Conservation (phyloP, 2,797 vertebrate species). For the Rhincodon typus region DNA sequence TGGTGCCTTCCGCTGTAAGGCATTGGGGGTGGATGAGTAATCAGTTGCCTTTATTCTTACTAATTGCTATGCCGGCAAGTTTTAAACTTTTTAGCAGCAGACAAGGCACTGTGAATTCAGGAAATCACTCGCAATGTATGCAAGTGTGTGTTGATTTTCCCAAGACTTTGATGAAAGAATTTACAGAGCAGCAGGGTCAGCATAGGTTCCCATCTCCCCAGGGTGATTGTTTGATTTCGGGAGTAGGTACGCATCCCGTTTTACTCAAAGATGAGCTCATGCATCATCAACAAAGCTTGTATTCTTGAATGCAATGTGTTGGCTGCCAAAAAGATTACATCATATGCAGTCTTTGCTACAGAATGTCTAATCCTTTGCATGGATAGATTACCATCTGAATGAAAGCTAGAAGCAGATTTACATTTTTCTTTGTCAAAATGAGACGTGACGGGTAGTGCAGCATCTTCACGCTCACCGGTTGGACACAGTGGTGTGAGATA, state of each 20-base stretch:
- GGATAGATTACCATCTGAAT: slow-evolving; percentile 25
- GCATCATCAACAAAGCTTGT: neutral
- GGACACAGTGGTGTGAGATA: neutral
- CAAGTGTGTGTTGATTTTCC: neutral
- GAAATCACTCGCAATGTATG: neutral
- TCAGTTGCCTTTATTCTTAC: neutral
- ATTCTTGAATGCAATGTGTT: slow-evolving; percentile 6
- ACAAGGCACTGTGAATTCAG: neutral
- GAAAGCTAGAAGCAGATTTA: neutral
- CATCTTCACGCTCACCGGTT: neutral
- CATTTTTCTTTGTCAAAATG: slow-evolving; percentile 10
- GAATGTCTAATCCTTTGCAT: neutral
- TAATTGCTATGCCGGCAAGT: neutral
- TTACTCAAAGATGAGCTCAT: slow-evolving; percentile 30
- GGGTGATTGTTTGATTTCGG: neutral
- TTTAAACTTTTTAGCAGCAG: neutral
- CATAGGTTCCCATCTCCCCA: neutral
- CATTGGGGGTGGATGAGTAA: too few species aligned
- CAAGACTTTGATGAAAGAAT: neutral
- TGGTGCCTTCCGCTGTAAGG: neutral
- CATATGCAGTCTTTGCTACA: neutral
- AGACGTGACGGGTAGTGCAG: neutral
- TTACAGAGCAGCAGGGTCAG: neutral
- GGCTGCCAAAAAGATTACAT: slow-evolving; percentile 31
- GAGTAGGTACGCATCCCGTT: neutral